phyloP scores from a whole-genome alignment of 2,888 invertebrate species.

The Allolobophora icterica region DNA sequence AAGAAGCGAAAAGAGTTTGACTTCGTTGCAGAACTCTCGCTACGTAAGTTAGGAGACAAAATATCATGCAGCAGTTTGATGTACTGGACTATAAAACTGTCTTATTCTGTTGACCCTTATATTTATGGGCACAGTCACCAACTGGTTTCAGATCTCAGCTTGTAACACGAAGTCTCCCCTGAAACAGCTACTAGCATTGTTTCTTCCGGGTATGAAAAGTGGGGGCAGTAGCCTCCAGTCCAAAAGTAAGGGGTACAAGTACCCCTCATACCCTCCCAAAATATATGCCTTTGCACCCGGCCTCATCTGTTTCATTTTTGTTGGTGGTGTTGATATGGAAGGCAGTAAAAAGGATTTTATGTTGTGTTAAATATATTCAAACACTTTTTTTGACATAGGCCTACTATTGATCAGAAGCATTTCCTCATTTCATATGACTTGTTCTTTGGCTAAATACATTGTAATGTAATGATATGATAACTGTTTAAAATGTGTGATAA shows the following conservation, averaged over 20 bases:
- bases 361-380: not conserved
- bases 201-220: too few relatives aligned
- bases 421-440: not conserved
- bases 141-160: not conserved
- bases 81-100: not conserved
- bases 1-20: conserved; percentile 57
- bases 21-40: conserved; percentile 60
- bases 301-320: not conserved
- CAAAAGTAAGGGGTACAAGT: too few relatives aligned
- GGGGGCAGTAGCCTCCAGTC: too few relatives aligned
- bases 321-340: not conserved
- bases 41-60: conserved; percentile 55
- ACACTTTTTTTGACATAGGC: not conserved
- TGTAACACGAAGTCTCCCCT: not conserved
- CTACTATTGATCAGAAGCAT: too few relatives aligned
- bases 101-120: not conserved
- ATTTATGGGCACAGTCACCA: not conserved
- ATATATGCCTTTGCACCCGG: too few relatives aligned
- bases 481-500: not conserved
- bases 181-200: too few relatives aligned
- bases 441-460: not conserved
- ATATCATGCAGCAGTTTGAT: not conserved
- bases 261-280: too few relatives aligned
- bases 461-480: not conserved
- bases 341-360: not conserved